phyloP scores from a whole-genome alignment of 2,888 invertebrate species.

The Lutraria lutraria region DNA sequence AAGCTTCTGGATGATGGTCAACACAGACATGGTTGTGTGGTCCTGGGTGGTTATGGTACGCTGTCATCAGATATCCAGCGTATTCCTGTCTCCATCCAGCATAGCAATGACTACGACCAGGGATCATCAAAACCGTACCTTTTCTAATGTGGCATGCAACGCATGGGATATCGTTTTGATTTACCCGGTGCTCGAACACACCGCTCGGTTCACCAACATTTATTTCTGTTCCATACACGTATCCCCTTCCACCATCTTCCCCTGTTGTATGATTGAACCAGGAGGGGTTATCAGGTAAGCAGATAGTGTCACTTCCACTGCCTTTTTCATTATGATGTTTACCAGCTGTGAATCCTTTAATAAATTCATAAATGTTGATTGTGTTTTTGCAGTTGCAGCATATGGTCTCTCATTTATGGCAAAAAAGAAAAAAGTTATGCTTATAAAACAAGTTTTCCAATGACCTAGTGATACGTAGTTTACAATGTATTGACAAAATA shows the following conservation, averaged over 20 bases:
- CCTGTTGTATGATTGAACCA: constrained; percentile 27
- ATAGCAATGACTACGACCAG: constrained; percentile 60
- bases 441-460: no score
- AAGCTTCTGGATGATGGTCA: constrained; percentile 64
- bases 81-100: constrained; percentile 72
- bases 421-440: no score
- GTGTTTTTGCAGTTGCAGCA: no score
- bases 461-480: no score
- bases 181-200: neutral
- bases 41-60: constrained; percentile 38
- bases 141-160: constrained; percentile 40
- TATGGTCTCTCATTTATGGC: no score
- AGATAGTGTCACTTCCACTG: constrained; percentile 26
- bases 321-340: constrained; percentile 2
- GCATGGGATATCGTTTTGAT: constrained; percentile 52
- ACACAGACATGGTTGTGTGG: constrained; percentile 65
- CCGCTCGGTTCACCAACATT: neutral
- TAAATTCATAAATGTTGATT: neutral
- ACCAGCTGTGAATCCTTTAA: constrained; percentile 23
- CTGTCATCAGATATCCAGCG: constrained; percentile 70
- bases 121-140: constrained; percentile 49
- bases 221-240: constrained; percentile 11
- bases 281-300: constrained; percentile 25
- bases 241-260: neutral
- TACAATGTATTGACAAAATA: no score